Base-by-base conservation (phyloP, 2,888 invertebrate species). In the Diarsia mendica region DNA sequence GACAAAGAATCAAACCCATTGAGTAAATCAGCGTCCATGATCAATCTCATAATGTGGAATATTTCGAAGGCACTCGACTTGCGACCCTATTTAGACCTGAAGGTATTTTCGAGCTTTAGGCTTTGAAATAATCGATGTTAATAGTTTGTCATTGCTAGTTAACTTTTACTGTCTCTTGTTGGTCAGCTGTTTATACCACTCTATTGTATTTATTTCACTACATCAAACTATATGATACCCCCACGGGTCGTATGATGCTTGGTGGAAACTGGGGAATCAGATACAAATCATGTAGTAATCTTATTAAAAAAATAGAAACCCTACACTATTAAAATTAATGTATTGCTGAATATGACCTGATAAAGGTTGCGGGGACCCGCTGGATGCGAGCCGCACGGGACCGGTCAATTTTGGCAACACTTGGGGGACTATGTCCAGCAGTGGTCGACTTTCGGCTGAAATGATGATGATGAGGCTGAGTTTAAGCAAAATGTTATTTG, bases 31-130 rank as follows among this genome's bases (percentile, higher is more conserved):
- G 90, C 90, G 11, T 95, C 96, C 20, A 91, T 96, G 89, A 87
- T 87, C 58, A 90, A 92, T 72, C 89, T 95, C 44, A 92, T 96
- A 73, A 70, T 90, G 78, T 96, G 96, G 96, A 96, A 96, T 79
- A 88, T 96, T 79, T 88, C 93, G 4, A 96, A 95, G 89, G 95
- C 92, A 5, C 68, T 94, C 49, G 93, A 95, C 83, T 89, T 86
- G 8, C 93, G 93, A 78, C 94, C 95, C 9, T 18, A 61, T 18
- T 86, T 95, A 70, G 89, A 95, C 82, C 85, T 96, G 72, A 90
- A 91, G 93, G 96, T 96, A 90, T 66, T 4, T 60, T 55, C 33
- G 6, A 63, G 11, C 6, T 69, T 64, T 10, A 5, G 6, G n/a
- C 9, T 28, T 77, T 11, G 1, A 51, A 1, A 18, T 23, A 1